Evolutionary conservation across 2,113 vertebrate species (phyloP).

Genomic region (Polypterus senegalus): DNA sequence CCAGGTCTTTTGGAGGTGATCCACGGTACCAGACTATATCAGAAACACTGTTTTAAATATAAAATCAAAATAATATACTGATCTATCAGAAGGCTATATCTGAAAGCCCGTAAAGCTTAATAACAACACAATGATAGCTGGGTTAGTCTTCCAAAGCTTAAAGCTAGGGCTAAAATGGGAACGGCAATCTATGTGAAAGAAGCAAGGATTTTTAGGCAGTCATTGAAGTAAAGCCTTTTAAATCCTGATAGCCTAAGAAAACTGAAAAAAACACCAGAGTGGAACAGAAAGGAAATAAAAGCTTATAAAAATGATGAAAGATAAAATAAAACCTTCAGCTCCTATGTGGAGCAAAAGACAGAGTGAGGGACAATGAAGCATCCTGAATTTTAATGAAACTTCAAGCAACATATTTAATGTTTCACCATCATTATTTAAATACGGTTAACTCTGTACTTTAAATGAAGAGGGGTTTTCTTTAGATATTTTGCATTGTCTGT

Average conservation of each 20-base stretch:
- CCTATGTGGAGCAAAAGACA: neutral
- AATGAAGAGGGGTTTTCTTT: no score
- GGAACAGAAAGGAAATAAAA: neutral
- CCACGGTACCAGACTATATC: conserved; percentile 20
- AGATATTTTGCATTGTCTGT: no score
- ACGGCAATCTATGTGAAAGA: neutral
- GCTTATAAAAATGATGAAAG: neutral
- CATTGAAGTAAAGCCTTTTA: neutral
- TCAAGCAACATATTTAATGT: neutral
- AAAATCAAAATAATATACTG: neutral
- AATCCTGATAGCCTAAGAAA: neutral
- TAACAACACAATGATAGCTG: no score
- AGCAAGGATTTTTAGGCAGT: neutral
- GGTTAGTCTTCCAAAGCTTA: no score
- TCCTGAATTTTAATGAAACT: neutral
- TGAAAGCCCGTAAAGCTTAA: no score
- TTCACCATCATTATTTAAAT: no score
- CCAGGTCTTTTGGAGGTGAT: no score
- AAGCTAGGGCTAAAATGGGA: no score
- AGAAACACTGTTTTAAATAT: conserved; percentile 5
- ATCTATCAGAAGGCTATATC: no score
- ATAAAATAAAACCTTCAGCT: neutral
- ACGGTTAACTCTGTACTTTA: no score
- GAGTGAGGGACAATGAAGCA: neutral
- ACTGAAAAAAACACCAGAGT: neutral